Percentiles rank a stretch among this genome's conserved stretches.
Evolutionary conservation across 1,140 invertebrate species (phyloP).

Genomic region (Drusus annulatus): DNA sequence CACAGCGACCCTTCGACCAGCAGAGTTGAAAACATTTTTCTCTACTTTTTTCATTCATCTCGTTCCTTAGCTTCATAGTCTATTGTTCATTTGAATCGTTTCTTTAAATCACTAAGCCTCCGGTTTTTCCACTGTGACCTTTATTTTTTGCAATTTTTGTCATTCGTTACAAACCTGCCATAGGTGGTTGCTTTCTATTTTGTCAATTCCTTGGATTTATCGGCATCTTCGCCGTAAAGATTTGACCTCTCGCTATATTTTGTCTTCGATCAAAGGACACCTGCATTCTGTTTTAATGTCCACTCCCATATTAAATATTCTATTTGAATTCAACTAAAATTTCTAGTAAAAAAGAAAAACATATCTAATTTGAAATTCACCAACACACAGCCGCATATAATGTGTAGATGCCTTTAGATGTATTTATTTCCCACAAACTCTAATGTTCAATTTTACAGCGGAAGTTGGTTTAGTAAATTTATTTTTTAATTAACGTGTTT

Average conservation of each 20-base stretch:
- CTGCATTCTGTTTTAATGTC: not conserved
- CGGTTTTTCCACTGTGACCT: not conserved
- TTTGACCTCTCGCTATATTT: not conserved
- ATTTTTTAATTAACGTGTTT: not conserved
- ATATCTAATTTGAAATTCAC: too few species aligned
- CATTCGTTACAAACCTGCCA: slow-evolving; percentile 4
- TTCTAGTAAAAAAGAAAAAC: too few species aligned
- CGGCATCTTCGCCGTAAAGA: not conserved
- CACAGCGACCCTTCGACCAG: too few species aligned
- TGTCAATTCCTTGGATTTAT: not conserved
- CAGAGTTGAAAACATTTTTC: too few species aligned
- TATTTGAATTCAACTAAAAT: too few species aligned
- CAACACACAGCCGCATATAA: too few species aligned
- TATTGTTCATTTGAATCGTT: not conserved
- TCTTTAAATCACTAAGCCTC: not conserved
- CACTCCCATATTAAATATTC: not conserved
- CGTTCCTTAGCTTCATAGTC: too few species aligned
- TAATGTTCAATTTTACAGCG: not conserved
- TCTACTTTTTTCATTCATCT: too few species aligned
- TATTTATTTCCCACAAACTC: not conserved
- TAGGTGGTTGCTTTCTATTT: slow-evolving; percentile 16
- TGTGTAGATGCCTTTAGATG: not conserved
- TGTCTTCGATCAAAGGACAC: not conserved
- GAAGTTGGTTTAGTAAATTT: not conserved
- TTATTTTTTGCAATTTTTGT: slow-evolving; percentile 12